Percentiles rank a stretch among this genome's conserved stretches.
phyloP scores from a whole-genome alignment of 2,888 invertebrate species.

The Agriotes lineatus region DNA sequence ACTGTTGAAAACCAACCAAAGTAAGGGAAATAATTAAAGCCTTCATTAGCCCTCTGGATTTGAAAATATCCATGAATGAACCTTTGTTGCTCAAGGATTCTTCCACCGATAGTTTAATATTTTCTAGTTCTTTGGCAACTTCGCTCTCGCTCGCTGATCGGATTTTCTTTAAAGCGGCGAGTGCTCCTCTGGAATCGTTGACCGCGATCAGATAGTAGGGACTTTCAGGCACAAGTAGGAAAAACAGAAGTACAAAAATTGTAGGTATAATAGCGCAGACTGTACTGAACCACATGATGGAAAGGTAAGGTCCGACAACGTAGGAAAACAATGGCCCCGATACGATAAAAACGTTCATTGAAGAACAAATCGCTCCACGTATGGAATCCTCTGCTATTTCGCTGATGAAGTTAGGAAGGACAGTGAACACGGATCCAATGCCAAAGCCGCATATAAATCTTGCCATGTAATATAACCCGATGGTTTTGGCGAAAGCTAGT shows the following conservation, averaged over 20 bases:
- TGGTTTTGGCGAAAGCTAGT: slow-evolving; percentile 57
- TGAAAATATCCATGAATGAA: slow-evolving; percentile 70
- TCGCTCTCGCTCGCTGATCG: slow-evolving; percentile 73
- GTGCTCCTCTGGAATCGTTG: slow-evolving; percentile 69
- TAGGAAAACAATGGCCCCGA: slow-evolving; percentile 80
- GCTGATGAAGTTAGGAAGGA: slow-evolving; percentile 85
- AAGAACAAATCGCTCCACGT: slow-evolving; percentile 85
- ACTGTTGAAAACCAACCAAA: slow-evolving; percentile 83
- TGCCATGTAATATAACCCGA: slow-evolving; percentile 59
- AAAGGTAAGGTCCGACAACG: slow-evolving; percentile 77
- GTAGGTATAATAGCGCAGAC: slow-evolving; percentile 75
- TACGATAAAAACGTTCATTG: slow-evolving; percentile 81
- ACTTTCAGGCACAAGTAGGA: slow-evolving; percentile 83
- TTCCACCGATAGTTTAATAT: slow-evolving; percentile 44
- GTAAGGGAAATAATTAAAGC: slow-evolving; percentile 79
- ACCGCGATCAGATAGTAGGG: slow-evolving; percentile 78
- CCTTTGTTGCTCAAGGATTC: slow-evolving; percentile 57
- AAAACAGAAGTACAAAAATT: slow-evolving; percentile 73
- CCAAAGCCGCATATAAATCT: slow-evolving; percentile 72
- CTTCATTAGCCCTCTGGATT: slow-evolving; percentile 76
- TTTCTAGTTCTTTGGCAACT: slow-evolving; percentile 65
- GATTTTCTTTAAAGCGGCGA: slow-evolving; percentile 73
- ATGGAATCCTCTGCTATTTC: slow-evolving; percentile 78
- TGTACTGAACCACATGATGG: slow-evolving; percentile 75
- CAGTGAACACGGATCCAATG: slow-evolving; percentile 77